phyloP scores from a whole-genome alignment of 2,797 vertebrate genomes.

The Trematomus bernacchii region DNA sequence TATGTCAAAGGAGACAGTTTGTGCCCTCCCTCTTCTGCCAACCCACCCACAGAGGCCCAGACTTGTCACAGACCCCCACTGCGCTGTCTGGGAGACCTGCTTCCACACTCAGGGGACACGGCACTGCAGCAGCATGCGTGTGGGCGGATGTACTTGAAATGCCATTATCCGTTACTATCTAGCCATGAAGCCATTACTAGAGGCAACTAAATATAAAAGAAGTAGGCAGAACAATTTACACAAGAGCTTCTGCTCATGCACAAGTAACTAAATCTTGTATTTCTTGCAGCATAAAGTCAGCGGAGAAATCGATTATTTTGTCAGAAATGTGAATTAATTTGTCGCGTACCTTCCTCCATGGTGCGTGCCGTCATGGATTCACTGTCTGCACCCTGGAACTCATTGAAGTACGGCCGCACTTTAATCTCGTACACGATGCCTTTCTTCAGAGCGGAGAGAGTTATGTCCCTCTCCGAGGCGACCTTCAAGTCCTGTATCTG shows the following conservation, averaged over 20 bases:
- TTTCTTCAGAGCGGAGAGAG: conserved; percentile 91
- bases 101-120: conserved; percentile 70
- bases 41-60: conserved; percentile 55
- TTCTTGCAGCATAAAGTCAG: conserved; percentile 26
- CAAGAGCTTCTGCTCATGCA: conserved; percentile 48
- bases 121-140: conserved; percentile 54
- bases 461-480: conserved; percentile 90
- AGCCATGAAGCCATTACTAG: conserved; percentile 59
- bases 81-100: conserved; percentile 74
- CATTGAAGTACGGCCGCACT: conserved; percentile 96
- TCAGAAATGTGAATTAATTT: conserved; percentile 32
- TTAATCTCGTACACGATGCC: conserved; percentile 96
- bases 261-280: conserved; percentile 40
- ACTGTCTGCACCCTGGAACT: conserved; percentile 97
- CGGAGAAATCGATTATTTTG: conserved; percentile 31
- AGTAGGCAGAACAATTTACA: conserved; percentile 54
- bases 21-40: conserved; percentile 45
- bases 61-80: conserved; percentile 72
- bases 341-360: conserved; percentile 92
- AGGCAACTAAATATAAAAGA: conserved; percentile 56
- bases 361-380: conserved; percentile 95
- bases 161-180: conserved; percentile 75
- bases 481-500: conserved; percentile 93
- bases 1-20: conserved; percentile 65
- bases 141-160: conserved; percentile 76